A percentile compares a stretch with the other conserved stretches of the same genome.
These are phyloP conservation scores for Andrena flavipes DNA, from an alignment of 2,888 invertebrate genomes.

Conservation along the genomic window DNA sequence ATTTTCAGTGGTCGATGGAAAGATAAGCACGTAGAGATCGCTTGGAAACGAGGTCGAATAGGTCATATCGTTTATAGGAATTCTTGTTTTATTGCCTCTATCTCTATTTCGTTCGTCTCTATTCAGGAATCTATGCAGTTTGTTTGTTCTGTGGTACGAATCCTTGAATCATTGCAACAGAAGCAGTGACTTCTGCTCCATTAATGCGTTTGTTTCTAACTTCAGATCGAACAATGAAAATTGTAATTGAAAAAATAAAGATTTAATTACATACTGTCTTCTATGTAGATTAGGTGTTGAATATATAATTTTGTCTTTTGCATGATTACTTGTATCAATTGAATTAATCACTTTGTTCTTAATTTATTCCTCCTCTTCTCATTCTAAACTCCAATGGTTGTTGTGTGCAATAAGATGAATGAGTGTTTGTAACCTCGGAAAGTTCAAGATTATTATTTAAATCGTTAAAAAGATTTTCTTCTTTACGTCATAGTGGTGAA, in stretches of 20 bases:
- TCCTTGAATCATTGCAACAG: not conserved
- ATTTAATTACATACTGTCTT: not conserved
- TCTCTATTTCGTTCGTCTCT: no score
- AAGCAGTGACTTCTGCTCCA: not conserved
- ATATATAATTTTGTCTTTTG: not conserved
- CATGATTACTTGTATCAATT: conserved; percentile 2
- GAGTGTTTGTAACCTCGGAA: not conserved
- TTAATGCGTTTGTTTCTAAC: not conserved
- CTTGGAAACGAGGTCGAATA: not conserved
- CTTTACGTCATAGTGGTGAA: no score
- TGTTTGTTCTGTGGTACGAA: not conserved
- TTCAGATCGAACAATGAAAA: not conserved
- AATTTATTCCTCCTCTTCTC: not conserved
- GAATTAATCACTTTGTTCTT: not conserved
- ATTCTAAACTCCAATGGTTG: not conserved
- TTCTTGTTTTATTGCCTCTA: not conserved
- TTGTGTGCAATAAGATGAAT: not conserved
- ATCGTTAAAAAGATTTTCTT: not conserved
- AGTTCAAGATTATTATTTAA: not conserved
- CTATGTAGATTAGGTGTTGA: not conserved
- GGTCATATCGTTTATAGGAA: not conserved
- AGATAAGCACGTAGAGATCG: not conserved
- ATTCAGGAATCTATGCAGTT: no score
- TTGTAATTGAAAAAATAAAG: not conserved
- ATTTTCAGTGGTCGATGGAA: not conserved